These are phyloP conservation scores for Lepidotrigona ventralis DNA, from an alignment of 1,140 invertebrate species.

Conservation along the genomic window DNA sequence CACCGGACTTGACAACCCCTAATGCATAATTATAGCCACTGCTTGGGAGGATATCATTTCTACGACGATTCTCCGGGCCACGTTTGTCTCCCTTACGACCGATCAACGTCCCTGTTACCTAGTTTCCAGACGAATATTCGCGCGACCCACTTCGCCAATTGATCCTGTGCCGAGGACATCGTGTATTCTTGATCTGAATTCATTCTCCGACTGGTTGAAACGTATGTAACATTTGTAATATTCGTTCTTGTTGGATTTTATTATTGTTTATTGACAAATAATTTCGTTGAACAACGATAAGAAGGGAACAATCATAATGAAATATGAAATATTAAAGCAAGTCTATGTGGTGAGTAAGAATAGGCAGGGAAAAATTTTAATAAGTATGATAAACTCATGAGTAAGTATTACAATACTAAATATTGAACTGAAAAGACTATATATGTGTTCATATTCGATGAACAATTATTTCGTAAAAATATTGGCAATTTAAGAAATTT, in stretches of 20 bases:
- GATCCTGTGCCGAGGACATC: neutral
- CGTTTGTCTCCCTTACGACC: neutral
- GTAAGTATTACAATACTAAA: neutral
- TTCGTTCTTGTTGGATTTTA: neutral
- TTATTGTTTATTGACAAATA: neutral
- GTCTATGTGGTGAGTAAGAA: neutral
- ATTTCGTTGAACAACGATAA: neutral
- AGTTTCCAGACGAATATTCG: constrained; percentile 12
- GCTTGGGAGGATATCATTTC: neutral
- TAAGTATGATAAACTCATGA: neutral
- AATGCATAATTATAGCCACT: constrained; percentile 58
- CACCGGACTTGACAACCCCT: constrained; percentile 62
- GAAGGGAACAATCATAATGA: neutral
- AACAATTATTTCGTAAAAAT: neutral
- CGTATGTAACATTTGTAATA: neutral
- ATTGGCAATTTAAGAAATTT: neutral
- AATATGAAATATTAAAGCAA: neutral
- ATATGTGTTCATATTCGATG: too few species aligned
- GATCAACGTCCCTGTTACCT: constrained; percentile 26
- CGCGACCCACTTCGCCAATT: constrained; percentile 14
- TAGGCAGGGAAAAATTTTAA: neutral
- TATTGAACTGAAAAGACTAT: too few species aligned
- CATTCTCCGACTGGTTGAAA: neutral
- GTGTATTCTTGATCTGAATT: neutral
- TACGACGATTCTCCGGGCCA: neutral